phyloP scores from a whole-genome alignment of 2,113 vertebrate species.

The Sus scrofa region DNA sequence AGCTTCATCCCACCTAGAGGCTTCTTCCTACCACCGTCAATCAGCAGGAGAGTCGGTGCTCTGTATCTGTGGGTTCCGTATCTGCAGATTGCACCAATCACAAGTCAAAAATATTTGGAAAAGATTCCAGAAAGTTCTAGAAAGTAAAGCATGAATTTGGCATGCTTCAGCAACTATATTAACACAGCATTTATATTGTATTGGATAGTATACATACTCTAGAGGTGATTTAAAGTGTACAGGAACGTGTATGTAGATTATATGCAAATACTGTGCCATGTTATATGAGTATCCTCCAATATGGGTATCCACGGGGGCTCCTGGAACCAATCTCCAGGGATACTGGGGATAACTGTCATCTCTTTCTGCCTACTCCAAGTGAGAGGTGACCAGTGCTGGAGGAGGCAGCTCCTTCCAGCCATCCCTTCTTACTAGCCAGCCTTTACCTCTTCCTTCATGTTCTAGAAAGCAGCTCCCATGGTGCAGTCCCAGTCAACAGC shows the following conservation, averaged over 20 bases:
- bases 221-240: background rate
- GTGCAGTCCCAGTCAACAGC: too few species aligned
- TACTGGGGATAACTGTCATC: background rate
- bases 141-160: background rate
- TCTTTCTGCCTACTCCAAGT: background rate
- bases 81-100: background rate
- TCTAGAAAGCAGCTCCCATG: background rate
- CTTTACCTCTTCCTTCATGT: background rate
- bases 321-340: background rate
- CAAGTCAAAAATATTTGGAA: background rate
- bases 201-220: background rate
- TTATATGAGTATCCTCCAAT: background rate
- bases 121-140: background rate
- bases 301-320: background rate
- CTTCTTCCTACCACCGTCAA: accelerated
- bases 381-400: background rate
- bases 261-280: background rate
- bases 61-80: background rate
- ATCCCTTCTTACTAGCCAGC: too few species aligned
- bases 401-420: background rate
- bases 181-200: background rate
- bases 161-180: background rate
- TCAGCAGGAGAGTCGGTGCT: background rate
- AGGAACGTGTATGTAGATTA: background rate
- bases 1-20: background rate